Evolutionary conservation across 2,888 invertebrate genomes (phyloP), one percentile per base, ranked within the genome.

Genomic region (Mechanitis mazaeus): DNA sequence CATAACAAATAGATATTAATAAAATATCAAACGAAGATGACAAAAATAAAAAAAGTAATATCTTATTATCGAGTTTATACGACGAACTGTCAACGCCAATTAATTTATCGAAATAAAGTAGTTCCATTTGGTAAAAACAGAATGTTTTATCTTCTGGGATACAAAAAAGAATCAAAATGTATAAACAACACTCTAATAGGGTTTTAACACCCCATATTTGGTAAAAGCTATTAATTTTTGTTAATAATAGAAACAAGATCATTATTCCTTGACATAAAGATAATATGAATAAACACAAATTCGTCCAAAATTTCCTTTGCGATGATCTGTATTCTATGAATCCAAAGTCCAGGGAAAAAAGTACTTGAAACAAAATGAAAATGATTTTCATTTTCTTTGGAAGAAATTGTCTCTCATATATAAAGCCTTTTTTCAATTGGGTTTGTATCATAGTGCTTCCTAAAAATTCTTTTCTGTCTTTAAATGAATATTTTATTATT

Each of bases 321-420:
- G 4, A 33, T n/a, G 56, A 56, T n/a, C 47, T 46, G n/a, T 33
- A 33, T 56, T 33, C 33, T 12, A 46, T 33, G n/a, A 56, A 56
- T 4, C 56, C 56, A 12, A 56, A 56, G 47, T 56, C 56, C 45
- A 56, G 46, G 12, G 33, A 56, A 5, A 33, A 33, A 2, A 56
- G 6, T 7, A 46, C n/a, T 47, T 42, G 56, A n/a, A 56, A n/a
- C n/a, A 46, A 31, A 47, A 31, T 33, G n/a, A 56, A 56, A 33
- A 56, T 33, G 11, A 12, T 7, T 56, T 4, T 46, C 33, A 56
- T 47, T 56, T 31, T 33, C 11, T 56, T 46, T n/a, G 56, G 47
- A n/a, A 54, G 5, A 9, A 42, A 42, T 2, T 42, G 7, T 9
- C 42, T 42, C 9, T 9, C 9, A 11, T 9, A 42, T 42, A 5